Evolutionary conservation across 1,140 invertebrate genomes (phyloP), one percentile per base, ranked within the genome.

Genomic region (Steinernema khuongi): DNA sequence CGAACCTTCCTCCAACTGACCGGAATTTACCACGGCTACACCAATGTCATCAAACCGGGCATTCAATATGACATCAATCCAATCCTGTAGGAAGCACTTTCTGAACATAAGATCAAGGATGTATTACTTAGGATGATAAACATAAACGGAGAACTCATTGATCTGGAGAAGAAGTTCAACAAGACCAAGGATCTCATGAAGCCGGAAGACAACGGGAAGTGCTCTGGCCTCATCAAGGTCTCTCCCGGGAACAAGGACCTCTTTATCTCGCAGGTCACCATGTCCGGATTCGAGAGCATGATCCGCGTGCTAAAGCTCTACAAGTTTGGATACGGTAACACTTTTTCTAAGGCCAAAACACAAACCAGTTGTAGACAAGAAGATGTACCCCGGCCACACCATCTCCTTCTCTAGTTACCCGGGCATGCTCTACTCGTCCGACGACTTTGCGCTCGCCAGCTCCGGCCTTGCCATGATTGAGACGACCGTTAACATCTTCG

Each of bases 301-400:
- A 87, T 94, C 67, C 88, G 93, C 77, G 90, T 96, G 19, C 87
- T 94, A 80, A 97, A 97, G 86, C 90, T 90, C 74, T 96, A 96
- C 86, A 91, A 91, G 79, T 90, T 96, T 71, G 89, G 89, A 75
- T 94, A 91, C 81, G 82, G 85, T 86, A 72, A 76, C 22, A 29
- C 26, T 68, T 79, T 60, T 33, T 77, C 4, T 7, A 31, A 0
- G 71, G 67, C 17, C 68, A 68, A n/a, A 29, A 67, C n/a, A 19
- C 67, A 36, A n/a, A 70, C 30, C 71, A 72, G n/a, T 30, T 76
- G 32, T 50, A 79, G 79, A 79, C 33, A 66, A 75, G 17, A 28
- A 72, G 41, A 41, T 79, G 36, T 89, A 91, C 28, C 90, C 91
- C 0, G 91, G 91, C 0, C 85, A 86, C 69, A 88, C 89, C 2